Evolutionary conservation across 2,797 vertebrate genomes (phyloP), one percentile per base, ranked within the genome.

Genomic region (Aplochiton taeniatus): DNA sequence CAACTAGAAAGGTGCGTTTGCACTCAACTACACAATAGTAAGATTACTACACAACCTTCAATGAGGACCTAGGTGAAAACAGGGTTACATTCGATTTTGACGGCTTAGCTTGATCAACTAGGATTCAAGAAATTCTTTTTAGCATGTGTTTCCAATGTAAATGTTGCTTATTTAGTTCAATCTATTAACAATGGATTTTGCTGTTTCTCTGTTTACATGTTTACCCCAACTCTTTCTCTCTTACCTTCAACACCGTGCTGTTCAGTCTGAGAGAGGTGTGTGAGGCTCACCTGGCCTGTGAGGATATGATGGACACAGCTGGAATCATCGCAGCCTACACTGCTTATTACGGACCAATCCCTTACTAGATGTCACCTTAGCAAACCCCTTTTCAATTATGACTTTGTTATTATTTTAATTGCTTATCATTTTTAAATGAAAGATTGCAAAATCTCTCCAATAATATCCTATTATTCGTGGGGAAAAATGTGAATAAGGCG

Each of bases 251-350:
- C 52, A 19, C 52, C 11, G 18, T 11, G 14, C 49, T 9, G 19
- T 18, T 13, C 82, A 91, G 91, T 61, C 82, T 92, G 83, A 90
- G 72, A 0, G 94, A 95, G 61, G 93, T 89, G 47, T 96, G 95
- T 69, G 94, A 95, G 78, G 77, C 77, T 47, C 90, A 94, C 43
- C 0, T 88, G 0, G 92, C 77, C 0, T 96, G 94, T 75, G 91
- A 93, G 16, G 18, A 92, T 31, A 90, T 94, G 83, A 90, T 94
- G 52, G 92, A 94, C 73, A 87, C 87, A 0, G 62, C 83, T 8
- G 94, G 94, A 60, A 94, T 95, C 82, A 69, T 90, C 18, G 82
- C 88, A 8, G 94, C 94, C 65, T 95, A 95, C 85, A 89, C 85
- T 4, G 80, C 52, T 65, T 91, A 87, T 78, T 95, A 94, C 16